Base-by-base conservation (phyloP, 2,888 invertebrate species). In the Phrixothrix hirtus region DNA sequence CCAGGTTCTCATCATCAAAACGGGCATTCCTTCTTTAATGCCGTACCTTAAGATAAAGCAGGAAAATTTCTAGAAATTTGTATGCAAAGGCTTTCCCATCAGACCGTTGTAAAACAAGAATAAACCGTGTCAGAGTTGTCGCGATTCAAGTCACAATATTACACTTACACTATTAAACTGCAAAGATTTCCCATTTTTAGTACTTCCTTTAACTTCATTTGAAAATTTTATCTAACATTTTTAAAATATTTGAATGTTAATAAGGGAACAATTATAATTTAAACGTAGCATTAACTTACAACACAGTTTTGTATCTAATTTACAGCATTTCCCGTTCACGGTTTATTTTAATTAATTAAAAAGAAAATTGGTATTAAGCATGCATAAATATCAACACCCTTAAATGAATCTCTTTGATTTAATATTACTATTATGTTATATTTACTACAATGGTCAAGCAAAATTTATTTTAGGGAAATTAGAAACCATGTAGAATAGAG, bases 11-110 rank as follows among this genome's bases (percentile, higher is more conserved):
- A 44, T 46, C 45, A 39, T 17, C 11, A 35, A 34, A 42, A 42
- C 26, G 45, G 15, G 26, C 29, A 46, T 43, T 42, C 41, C 37
- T 45, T 17, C 36, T 47, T 36, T 53, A 53, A 43, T 47, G 46
- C 37, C 42, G 37, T 43, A 47, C 47, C 47, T 47, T 43, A 16
- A 53, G 53, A 53, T 53, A 46, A 53, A 53, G 36, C 42, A 47
- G 36, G 49, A 49, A 50, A 52, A 52, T 58, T 58, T 55, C 46
- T 49, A 32, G 41, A 53, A 53, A 58, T 58, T 58, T 55, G 58
- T 55, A 58, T 58, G 58, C 58, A 58, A 55, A 58, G 41, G 49
- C 41, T 45, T 37, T 31, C 37, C 49, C 52, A 53, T 52, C 55
- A 35, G 47, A 47, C 44, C 32, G 55, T 46, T 39, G 48, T 56